Evolutionary conservation across 2,113 vertebrate genomes (phyloP).

Genomic region (Pyxicephalus adspersus): DNA sequence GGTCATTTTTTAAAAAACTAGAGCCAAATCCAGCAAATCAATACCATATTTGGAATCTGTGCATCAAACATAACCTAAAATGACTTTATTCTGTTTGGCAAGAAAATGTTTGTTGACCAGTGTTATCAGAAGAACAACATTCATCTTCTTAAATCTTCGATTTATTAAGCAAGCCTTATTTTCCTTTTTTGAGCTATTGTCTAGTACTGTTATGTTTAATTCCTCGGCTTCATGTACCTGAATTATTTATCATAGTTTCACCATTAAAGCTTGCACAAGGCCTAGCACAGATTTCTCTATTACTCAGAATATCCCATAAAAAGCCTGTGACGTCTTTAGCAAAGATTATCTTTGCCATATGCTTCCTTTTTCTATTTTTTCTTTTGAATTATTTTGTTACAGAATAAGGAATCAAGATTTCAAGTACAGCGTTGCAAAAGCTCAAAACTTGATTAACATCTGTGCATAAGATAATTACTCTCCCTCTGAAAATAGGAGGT

Average conservation of each 20-base stretch:
- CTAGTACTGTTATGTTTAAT: not conserved
- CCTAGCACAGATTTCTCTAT: slow-evolving; percentile 26
- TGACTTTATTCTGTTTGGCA: too few relatives aligned
- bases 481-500: not conserved
- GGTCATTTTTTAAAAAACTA: too few relatives aligned
- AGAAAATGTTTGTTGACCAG: too few relatives aligned
- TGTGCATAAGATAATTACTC: not conserved
- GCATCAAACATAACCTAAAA: too few relatives aligned
- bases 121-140: too few relatives aligned
- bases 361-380: slow-evolving; percentile 13
- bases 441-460: not conserved
- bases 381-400: slow-evolving; percentile 18
- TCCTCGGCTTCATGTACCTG: not conserved
- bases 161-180: too few relatives aligned
- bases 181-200: too few relatives aligned
- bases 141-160: too few relatives aligned
- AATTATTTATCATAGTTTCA: slow-evolving; percentile 21
- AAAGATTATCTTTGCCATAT: slow-evolving; percentile 41
- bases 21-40: too few relatives aligned
- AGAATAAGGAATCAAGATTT: slow-evolving; percentile 19
- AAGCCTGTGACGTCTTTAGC: slow-evolving; percentile 40
- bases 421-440: not conserved
- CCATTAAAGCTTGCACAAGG: not conserved
- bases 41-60: too few relatives aligned
- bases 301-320: slow-evolving; percentile 33